Evolutionary conservation across 2,888 invertebrate genomes (phyloP), one percentile per base, ranked within the genome.

Genomic region (Raillietiella orientalis): DNA sequence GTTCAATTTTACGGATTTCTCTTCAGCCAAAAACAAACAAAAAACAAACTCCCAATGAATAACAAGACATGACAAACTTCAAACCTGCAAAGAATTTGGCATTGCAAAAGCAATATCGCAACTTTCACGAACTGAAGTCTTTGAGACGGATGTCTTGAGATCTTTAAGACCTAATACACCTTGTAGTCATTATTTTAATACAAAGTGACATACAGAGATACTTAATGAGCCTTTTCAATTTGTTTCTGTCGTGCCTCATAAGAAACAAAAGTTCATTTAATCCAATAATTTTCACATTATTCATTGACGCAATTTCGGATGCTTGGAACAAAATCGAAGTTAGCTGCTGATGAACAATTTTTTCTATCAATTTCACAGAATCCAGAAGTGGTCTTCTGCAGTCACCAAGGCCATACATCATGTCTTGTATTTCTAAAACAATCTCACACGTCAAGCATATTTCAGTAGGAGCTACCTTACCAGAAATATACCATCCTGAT

Each of bases 391-490:
- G 79, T 31, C 63, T 62, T 12, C 66, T 60, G 38, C 67, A 66
- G 40, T 84, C 84, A 0, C 84, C 84, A 41, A 79, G 74, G n/a
- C 77, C 79, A 37, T 74, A 69, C 79, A 77, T 71, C 60, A 77
- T 75, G 37, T 62, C 58, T 1, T 67, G 63, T 35, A 75, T 71
- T 49, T 75, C 71, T 46, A 56, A 52, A 40, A 54, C 54, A 36
- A 55, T 59, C 14, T 29, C 16, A 30, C 29, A 24, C 19, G 10
- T n/a, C n/a, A n/a, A n/a, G n/a, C n/a, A n/a, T n/a, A n/a, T n/a
- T n/a, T n/a, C n/a, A n/a, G n/a, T n/a, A n/a, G n/a, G n/a, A n/a
- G n/a, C n/a, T n/a, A n/a, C n/a, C n/a, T n/a, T n/a, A n/a, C n/a
- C n/a, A n/a, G n/a, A n/a, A n/a, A n/a, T n/a, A n/a, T n/a, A n/a